Conservation (phyloP, 2,797 vertebrate genomes). For the Scyliorhinus canicula region DNA sequence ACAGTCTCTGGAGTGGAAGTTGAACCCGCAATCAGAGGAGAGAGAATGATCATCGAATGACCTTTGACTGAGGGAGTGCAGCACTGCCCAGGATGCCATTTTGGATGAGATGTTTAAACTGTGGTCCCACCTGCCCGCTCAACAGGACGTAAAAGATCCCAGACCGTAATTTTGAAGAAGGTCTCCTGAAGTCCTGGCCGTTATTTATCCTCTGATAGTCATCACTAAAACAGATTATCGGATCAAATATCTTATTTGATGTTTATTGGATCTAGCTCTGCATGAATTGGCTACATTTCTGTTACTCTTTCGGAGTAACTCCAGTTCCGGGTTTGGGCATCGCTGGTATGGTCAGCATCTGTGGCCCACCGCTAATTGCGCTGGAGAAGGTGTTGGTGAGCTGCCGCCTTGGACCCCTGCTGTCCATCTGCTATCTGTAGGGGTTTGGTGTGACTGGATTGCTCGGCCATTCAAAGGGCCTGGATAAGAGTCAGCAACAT, state of each 20-base stretch:
- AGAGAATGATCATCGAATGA: background rate
- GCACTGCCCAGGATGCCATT: background rate
- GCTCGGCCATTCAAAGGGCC: background rate
- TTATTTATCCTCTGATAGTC: too few relatives aligned
- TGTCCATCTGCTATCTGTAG: background rate
- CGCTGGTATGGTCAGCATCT: background rate
- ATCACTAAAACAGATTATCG: background rate
- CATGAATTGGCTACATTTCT: background rate
- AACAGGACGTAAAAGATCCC: background rate
- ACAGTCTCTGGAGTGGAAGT: background rate
- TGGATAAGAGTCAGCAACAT: background rate
- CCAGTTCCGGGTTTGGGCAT: background rate
- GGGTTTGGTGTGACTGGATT: background rate
- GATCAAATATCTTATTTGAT: background rate
- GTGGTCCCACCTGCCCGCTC: background rate
- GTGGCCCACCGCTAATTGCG: too few relatives aligned
- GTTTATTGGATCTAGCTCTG: background rate
- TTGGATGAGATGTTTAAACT: background rate
- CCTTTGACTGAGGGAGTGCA: background rate
- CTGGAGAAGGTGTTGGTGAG: too few relatives aligned
- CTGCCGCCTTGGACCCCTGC: too few relatives aligned
- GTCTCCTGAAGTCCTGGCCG: background rate
- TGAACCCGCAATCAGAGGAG: background rate
- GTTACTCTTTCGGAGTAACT: background rate
- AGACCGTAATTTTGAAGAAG: background rate